Evolutionary conservation across 1,140 invertebrate species (phyloP).

Genomic region (Drosophila sechellia): DNA sequence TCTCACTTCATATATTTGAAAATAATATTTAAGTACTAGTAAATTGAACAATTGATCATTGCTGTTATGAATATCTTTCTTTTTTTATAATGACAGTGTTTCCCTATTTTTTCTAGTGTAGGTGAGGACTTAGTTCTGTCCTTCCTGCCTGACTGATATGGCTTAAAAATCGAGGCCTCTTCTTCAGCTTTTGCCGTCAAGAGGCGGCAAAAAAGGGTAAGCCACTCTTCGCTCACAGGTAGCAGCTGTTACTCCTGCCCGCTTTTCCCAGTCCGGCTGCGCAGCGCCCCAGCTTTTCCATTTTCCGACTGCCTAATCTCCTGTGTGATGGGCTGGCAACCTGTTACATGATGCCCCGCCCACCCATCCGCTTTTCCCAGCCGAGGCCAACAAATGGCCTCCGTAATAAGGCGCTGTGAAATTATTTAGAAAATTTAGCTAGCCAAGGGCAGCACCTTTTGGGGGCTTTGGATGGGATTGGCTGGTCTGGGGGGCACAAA

Average conservation of each 20-base stretch:
- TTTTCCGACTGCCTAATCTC: constrained; percentile 66
- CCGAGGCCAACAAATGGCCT: constrained; percentile 48
- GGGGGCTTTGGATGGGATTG: constrained; percentile 9
- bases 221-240: constrained; percentile 47
- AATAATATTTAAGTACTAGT: no score
- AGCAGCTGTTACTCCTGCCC: constrained; percentile 59
- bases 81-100: background rate
- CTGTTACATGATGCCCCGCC: constrained; percentile 59
- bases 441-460: constrained; percentile 39
- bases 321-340: constrained; percentile 70
- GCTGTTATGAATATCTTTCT: no score
- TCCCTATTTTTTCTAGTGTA: constrained; percentile 1
- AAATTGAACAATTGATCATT: no score
- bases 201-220: constrained; percentile 60
- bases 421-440: constrained; percentile 72
- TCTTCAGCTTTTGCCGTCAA: constrained; percentile 23
- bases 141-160: constrained; percentile 67
- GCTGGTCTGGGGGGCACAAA: constrained; percentile 1
- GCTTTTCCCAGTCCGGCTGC: background rate
- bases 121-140: constrained; percentile 50
- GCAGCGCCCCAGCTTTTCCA: background rate
- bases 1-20: no score
- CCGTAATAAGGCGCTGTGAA: constrained; percentile 68
- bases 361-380: background rate
- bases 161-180: constrained; percentile 72